Evolutionary conservation across 2,888 invertebrate species (phyloP).

Genomic region (Polietes domitor): DNA sequence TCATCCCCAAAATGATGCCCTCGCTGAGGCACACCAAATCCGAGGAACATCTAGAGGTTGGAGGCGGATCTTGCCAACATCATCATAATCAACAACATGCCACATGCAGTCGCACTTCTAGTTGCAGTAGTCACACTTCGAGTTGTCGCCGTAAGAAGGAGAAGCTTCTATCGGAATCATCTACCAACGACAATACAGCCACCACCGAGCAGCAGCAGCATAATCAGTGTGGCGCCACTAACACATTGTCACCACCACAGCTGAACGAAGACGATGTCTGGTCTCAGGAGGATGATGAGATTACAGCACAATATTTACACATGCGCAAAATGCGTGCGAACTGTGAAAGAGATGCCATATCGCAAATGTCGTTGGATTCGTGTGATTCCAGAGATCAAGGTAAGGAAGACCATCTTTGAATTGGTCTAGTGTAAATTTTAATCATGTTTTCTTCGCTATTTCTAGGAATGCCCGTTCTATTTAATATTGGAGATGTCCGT

Average conservation of each 20-base stretch:
- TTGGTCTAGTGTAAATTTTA: neutral
- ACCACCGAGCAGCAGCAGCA: constrained; percentile 38
- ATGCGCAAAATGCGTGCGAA: constrained; percentile 82
- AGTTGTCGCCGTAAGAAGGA: constrained; percentile 72
- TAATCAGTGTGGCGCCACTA: neutral
- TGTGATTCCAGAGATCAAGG: constrained; percentile 87
- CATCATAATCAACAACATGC: constrained; percentile 66
- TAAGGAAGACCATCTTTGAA: constrained; percentile 52
- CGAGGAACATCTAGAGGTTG: constrained; percentile 90
- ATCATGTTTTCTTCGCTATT: neutral
- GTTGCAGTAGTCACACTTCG: constrained; percentile 74
- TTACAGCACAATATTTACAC: constrained; percentile 88
- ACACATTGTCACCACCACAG: constrained; percentile 76
- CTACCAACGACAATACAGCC: constrained; percentile 50
- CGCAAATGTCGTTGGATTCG: constrained; percentile 93
- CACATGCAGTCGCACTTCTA: constrained; percentile 76
- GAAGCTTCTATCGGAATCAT: constrained; percentile 65
- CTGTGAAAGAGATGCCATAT: constrained; percentile 90
- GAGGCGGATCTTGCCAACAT: constrained; percentile 71
- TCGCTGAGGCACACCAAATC: constrained; percentile 95
- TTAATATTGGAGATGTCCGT: constrained; percentile 81
- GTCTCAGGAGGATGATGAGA: constrained; percentile 98
- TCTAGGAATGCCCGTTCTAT: constrained; percentile 77
- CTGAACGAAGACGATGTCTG: constrained; percentile 86
- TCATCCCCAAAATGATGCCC: constrained; percentile 94